These are phyloP conservation scores for Sphaeramia orbicularis DNA, from an alignment of 2,797 vertebrate species.

Conservation along the genomic window DNA sequence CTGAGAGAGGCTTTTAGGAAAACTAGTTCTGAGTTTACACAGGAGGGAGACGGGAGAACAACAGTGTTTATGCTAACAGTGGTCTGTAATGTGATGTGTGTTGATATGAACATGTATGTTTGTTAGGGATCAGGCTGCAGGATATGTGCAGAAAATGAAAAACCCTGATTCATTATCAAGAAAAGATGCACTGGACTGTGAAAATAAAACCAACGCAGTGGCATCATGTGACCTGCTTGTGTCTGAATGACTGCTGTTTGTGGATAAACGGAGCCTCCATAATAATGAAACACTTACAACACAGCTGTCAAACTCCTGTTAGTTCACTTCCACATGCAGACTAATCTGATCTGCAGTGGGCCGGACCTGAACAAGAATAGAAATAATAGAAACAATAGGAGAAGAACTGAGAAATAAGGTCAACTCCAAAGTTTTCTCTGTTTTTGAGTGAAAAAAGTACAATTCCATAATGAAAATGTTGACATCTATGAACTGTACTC, in stretches of 20 bases:
- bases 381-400: too few species aligned
- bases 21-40: conserved; percentile 25
- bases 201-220: conserved; percentile 68
- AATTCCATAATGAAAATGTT: too few species aligned
- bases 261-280: too few species aligned
- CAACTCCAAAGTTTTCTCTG: too few species aligned
- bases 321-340: too few species aligned
- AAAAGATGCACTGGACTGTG: conserved; percentile 64
- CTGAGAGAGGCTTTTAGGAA: conserved; percentile 43
- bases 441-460: too few species aligned
- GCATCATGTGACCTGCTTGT: conserved; percentile 16
- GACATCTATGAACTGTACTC: too few species aligned
- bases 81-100: conserved; percentile 61
- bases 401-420: too few species aligned
- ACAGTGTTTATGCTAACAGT: conserved; percentile 35
- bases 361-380: too few species aligned
- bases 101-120: conserved; percentile 62
- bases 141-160: conserved; percentile 2
- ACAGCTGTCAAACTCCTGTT: too few species aligned
- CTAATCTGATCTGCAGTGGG: too few species aligned
- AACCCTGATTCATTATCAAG: conserved; percentile 28
- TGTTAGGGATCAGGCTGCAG: conserved; percentile 41
- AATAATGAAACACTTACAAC: too few species aligned
- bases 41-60: conserved; percentile 9
- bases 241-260: neutral